Evolutionary conservation across 2,888 invertebrate species (phyloP).

Genomic region (Cephus rjabovi): DNA sequence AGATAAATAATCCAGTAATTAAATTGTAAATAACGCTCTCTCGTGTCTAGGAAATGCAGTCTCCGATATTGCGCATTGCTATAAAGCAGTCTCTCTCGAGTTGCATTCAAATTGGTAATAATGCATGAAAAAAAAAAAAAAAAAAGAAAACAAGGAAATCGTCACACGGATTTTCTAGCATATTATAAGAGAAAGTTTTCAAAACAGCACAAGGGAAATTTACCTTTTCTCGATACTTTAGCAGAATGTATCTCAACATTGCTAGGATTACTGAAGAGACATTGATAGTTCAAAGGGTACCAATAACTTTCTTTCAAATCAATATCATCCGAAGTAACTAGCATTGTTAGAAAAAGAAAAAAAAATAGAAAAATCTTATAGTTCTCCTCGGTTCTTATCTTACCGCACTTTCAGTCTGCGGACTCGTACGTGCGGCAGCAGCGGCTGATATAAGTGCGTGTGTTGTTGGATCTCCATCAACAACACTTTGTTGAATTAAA

Average conservation of each 20-base stretch:
- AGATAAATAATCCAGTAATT: not conserved
- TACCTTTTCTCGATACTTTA: not conserved
- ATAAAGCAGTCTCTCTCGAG: not conserved
- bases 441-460: conserved; percentile 69
- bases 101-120: not conserved
- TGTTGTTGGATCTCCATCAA: conserved; percentile 73
- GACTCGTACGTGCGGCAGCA: conserved; percentile 74
- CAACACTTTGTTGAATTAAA: conserved; percentile 76
- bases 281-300: conserved; percentile 17
- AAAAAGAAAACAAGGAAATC: not conserved
- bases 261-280: not conserved
- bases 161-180: not conserved
- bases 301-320: not conserved
- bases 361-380: not conserved
- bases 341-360: not conserved
- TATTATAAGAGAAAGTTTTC: not conserved
- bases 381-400: conserved; percentile 53
- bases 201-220: not conserved
- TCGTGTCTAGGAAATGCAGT: not conserved
- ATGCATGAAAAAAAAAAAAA: not conserved
- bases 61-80: not conserved
- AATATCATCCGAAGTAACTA: not conserved
- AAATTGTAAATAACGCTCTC: not conserved
- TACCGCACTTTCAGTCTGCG: conserved; percentile 77
- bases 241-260: not conserved